Evolutionary conservation across 2,113 vertebrate species (phyloP).

Genomic region (Phaethornis superciliosus): DNA sequence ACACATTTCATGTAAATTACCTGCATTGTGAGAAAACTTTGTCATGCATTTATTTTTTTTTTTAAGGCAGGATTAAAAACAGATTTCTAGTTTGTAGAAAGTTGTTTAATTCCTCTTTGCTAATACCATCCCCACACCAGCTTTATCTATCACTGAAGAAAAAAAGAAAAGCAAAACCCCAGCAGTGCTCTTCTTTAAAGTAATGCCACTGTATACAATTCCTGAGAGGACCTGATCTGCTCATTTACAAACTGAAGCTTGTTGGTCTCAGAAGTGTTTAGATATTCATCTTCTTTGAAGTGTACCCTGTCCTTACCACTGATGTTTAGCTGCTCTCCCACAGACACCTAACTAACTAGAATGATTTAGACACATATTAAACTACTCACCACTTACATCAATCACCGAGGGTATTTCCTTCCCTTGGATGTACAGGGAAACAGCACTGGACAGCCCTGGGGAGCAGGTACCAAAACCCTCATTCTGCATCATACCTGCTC

Average conservation of each 20-base stretch:
- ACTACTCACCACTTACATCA: neutral
- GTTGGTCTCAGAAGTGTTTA: neutral
- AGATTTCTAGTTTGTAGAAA: neutral
- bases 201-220: neutral
- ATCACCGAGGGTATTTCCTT: neutral
- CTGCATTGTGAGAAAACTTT: neutral
- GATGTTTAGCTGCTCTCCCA: neutral
- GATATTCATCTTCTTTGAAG: neutral
- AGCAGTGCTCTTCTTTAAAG: neutral
- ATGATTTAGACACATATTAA: neutral
- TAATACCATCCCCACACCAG: neutral
- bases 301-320: neutral
- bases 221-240: neutral
- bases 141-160: neutral
- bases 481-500: rapidly evolving
- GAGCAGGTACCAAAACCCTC: rapidly evolving
- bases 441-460: neutral
- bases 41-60: neutral
- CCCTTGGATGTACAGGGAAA: neutral
- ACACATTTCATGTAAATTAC: neutral
- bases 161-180: neutral
- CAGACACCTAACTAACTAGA: neutral
- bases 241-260: neutral
- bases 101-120: neutral
- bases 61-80: neutral